These are phyloP conservation scores for Poicephalus meyeri DNA, from an alignment of 2,113 vertebrate genomes.

Conservation along the genomic window DNA sequence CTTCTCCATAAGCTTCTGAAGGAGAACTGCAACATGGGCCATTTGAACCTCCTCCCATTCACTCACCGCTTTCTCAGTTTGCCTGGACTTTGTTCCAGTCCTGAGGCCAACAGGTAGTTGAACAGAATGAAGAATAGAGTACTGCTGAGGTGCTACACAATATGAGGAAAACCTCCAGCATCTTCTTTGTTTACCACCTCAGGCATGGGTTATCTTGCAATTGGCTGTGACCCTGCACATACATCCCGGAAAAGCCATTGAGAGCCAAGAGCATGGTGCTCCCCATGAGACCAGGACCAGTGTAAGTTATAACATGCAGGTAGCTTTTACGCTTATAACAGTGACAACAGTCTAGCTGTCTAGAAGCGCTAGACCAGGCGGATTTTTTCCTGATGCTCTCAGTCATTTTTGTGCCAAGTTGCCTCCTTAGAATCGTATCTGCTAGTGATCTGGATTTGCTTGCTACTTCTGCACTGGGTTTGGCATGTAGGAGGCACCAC, in stretches of 20 bases:
- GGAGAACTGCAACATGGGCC: not conserved
- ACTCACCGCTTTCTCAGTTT: not conserved
- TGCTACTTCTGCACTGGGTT: not conserved
- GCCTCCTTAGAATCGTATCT: not conserved
- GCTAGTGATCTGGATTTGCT: not conserved
- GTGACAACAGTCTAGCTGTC: not conserved
- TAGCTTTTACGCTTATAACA: not conserved
- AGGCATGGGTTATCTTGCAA: not conserved
- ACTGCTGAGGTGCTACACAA: not conserved
- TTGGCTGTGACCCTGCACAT: not conserved
- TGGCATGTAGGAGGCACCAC: not conserved
- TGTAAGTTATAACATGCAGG: not conserved
- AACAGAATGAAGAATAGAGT: not conserved
- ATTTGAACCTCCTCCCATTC: not conserved
- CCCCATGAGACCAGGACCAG: not conserved
- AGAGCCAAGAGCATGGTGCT: not conserved
- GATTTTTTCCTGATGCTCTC: not conserved
- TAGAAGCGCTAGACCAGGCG: not conserved
- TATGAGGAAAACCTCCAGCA: not conserved
- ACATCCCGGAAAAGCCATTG: not conserved
- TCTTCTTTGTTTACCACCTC: not conserved
- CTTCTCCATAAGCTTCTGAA: not conserved
- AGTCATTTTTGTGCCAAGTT: not conserved
- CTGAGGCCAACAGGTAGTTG: not conserved
- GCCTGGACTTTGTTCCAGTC: not conserved